A percentile compares a stretch with the other conserved stretches of the same genome.
Evolutionary conservation across 1,140 invertebrate genomes (phyloP).

Genomic region (Micrasema minimum): DNA sequence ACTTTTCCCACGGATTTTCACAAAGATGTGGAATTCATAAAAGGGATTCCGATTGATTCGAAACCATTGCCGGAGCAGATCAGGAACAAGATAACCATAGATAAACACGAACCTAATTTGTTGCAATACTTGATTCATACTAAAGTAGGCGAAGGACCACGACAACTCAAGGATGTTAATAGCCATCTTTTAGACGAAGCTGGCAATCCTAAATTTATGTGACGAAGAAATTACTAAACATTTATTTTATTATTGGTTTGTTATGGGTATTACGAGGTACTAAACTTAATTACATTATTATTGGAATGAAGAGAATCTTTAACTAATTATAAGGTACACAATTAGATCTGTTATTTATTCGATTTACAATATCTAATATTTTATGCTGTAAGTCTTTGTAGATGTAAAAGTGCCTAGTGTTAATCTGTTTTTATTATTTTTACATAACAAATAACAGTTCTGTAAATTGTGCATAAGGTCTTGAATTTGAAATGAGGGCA

Average conservation of each 20-base stretch:
- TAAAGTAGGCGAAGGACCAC: conserved; percentile 78
- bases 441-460: no score
- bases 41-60: conserved; percentile 65
- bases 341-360: no score
- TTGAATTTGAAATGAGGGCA: no score
- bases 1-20: conserved; percentile 74
- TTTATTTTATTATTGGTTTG: neutral
- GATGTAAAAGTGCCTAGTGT: no score
- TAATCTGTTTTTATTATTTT: no score
- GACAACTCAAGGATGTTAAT: conserved; percentile 61
- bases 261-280: conserved; percentile 10
- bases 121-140: conserved; percentile 90
- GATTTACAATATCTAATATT: no score
- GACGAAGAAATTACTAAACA: conserved; percentile 32
- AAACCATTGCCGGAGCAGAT: conserved; percentile 55
- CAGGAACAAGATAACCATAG: conserved; percentile 57
- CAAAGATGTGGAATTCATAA: conserved; percentile 66
- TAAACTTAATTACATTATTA: neutral
- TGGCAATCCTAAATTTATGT: conserved; percentile 61
- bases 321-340: no score
- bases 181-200: conserved; percentile 69
- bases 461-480: no score
- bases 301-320: no score
- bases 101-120: conserved; percentile 65
- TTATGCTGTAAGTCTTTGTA: no score